These are phyloP conservation scores for Tinea pellionella DNA, from an alignment of 2,888 invertebrate species.

Conservation along the genomic window DNA sequence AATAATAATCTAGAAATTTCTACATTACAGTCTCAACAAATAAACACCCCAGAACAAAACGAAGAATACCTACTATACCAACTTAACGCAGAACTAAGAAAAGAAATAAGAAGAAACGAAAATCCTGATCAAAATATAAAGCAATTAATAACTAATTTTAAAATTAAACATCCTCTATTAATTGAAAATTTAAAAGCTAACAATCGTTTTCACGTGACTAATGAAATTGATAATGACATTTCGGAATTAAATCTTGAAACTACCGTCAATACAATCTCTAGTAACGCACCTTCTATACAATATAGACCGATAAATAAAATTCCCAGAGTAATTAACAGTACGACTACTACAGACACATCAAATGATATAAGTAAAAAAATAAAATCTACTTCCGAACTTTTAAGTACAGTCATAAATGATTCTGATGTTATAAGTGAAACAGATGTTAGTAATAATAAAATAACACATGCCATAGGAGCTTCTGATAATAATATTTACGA, in stretches of 20 bases:
- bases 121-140: slow-evolving; percentile 25
- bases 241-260: neutral
- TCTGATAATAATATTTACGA: neutral
- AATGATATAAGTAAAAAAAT: slow-evolving; percentile 10
- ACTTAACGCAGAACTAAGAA: slow-evolving; percentile 40
- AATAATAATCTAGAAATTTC: too few species aligned
- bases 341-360: neutral
- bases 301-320: neutral
- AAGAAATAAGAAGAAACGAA: slow-evolving; percentile 32
- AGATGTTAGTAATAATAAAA: slow-evolving; percentile 15
- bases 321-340: slow-evolving; percentile 1
- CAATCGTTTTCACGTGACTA: slow-evolving; percentile 7
- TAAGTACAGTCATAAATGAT: slow-evolving; percentile 17
- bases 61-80: slow-evolving; percentile 40
- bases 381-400: slow-evolving; percentile 13
- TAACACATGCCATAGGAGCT: neutral
- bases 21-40: slow-evolving; percentile 33
- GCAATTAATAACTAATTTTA: slow-evolving; percentile 37
- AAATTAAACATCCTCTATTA: slow-evolving; percentile 33
- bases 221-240: neutral
- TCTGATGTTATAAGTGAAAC: slow-evolving; percentile 17
- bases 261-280: neutral
- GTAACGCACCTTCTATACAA: slow-evolving; percentile 4
- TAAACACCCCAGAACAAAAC: slow-evolving; percentile 26
- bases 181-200: slow-evolving; percentile 30